A percentile compares a stretch with the other conserved stretches of the same genome.
These are phyloP conservation scores for Proterorhinus semilunaris DNA, from an alignment of 2,113 vertebrate genomes.

Conservation along the genomic window DNA sequence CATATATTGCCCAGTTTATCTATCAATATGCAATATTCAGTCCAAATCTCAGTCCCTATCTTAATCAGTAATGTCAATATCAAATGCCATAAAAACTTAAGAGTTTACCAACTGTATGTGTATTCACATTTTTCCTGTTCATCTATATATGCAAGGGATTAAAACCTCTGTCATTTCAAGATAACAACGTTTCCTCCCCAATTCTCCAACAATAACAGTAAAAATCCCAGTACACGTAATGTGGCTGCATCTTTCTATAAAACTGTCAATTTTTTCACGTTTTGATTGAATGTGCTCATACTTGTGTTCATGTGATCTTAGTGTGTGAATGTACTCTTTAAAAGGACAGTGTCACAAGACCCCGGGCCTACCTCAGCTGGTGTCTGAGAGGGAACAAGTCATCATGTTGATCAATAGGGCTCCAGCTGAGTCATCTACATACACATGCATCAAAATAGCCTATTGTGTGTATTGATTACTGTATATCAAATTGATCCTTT, in stretches of 20 bases:
- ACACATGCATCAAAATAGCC: neutral
- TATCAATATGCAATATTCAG: neutral
- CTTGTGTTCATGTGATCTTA: slow-evolving; percentile 49
- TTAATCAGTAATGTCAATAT: neutral
- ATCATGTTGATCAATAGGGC: slow-evolving; percentile 2
- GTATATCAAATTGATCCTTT: neutral
- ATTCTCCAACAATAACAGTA: slow-evolving; percentile 45
- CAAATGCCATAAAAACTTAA: neutral
- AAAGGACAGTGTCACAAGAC: slow-evolving; percentile 53
- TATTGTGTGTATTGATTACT: slow-evolving; percentile 1
- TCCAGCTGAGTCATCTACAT: slow-evolving; percentile 9
- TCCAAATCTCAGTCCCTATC: neutral
- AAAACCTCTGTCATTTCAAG: neutral
- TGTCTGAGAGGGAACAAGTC: slow-evolving; percentile 18
- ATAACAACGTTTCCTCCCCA: neutral
- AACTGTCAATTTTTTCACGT: slow-evolving; percentile 4
- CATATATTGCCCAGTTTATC: too few species aligned
- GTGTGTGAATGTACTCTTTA: slow-evolving; percentile 40
- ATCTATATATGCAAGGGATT: neutral
- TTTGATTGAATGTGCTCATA: slow-evolving; percentile 22
- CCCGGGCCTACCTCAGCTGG: neutral
- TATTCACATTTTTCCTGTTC: neutral
- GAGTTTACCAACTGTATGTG: neutral
- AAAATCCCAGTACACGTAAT: slow-evolving; percentile 10
- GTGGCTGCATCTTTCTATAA: neutral